A percentile compares a stretch with the other conserved stretches of the same genome.
phyloP scores from a whole-genome alignment of 2,797 vertebrate genomes.

The Peromyscus aztecus region DNA sequence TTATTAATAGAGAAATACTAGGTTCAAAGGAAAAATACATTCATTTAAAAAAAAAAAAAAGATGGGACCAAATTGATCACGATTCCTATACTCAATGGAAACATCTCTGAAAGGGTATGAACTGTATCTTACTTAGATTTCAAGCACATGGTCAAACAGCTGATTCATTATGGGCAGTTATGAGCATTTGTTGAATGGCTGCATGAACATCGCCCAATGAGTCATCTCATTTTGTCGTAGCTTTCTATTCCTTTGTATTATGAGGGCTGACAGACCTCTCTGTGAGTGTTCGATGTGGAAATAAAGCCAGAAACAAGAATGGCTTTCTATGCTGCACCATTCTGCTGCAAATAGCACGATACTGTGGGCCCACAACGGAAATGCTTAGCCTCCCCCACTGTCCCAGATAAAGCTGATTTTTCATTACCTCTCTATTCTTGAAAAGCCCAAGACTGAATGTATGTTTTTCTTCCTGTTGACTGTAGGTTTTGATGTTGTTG shows the following conservation, averaged over 20 bases:
- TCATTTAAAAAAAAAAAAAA: neutral
- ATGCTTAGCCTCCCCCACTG: constrained; percentile 48
- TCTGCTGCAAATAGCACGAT: constrained; percentile 24
- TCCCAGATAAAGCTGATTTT: constrained; percentile 73
- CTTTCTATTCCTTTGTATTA: neutral
- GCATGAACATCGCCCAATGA: neutral
- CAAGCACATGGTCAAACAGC: neutral
- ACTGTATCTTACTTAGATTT: neutral
- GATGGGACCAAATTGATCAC: neutral
- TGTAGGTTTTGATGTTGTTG: constrained; percentile 79
- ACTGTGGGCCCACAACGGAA: constrained; percentile 1
- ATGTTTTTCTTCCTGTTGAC: constrained; percentile 82
- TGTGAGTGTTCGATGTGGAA: constrained; percentile 43
- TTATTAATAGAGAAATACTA: neutral
- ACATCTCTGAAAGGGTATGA: neutral
- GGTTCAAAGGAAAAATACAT: neutral
- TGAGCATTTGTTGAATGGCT: neutral
- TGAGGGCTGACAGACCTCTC: neutral
- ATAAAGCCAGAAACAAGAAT: constrained; percentile 63
- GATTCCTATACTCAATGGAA: neutral
- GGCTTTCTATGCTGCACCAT: constrained; percentile 25
- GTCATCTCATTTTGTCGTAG: neutral
- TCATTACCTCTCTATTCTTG: constrained; percentile 71
- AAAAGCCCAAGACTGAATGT: constrained; percentile 64
- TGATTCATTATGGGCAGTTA: neutral